Evolutionary conservation across 92 coral and sea anemone species (phyloP).

Genomic region (Porites evermanni): DNA sequence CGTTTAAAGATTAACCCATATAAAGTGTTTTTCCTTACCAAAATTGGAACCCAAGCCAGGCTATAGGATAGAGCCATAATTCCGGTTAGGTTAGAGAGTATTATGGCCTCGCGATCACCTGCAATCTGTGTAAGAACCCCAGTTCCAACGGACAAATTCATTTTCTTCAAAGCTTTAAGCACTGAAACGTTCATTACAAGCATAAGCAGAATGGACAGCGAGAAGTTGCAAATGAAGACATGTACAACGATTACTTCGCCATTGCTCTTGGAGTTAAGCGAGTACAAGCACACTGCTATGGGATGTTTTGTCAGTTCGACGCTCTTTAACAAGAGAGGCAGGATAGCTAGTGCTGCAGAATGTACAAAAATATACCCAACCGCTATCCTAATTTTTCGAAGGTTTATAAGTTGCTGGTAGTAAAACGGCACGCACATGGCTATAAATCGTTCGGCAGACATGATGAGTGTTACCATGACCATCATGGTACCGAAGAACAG

Average conservation of each 20-base stretch:
- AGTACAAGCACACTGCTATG: conserved; percentile 43
- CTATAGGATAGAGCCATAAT: conserved; percentile 33
- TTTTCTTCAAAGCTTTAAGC: conserved; percentile 26
- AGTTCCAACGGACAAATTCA: conserved; percentile 11
- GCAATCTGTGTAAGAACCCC: conserved; percentile 3
- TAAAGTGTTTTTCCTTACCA: conserved; percentile 20
- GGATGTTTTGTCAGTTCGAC: conserved; percentile 45
- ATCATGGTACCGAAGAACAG: conserved; percentile 49
- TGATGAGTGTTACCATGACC: conserved; percentile 31
- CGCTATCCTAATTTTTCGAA: conserved; percentile 14
- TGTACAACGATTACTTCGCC: conserved; percentile 43
- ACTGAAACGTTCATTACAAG: conserved; percentile 24
- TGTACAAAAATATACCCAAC: conserved; percentile 22
- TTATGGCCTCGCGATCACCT: conserved; percentile 38
- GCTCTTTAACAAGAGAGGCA: conserved; percentile 29
- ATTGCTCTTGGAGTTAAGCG: conserved; percentile 19
- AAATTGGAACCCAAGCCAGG: conserved; percentile 35
- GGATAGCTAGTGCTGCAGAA: conserved; percentile 6
- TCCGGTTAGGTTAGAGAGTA: conserved; percentile 35
- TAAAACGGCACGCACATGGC: conserved; percentile 47
- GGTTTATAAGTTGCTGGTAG: conserved; percentile 26
- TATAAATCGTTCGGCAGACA: conserved; percentile 48
- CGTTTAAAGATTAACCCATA: too few relatives aligned
- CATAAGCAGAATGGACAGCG: conserved; percentile 31
- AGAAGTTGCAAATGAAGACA: conserved; percentile 38